These are phyloP conservation scores for Odobenus rosmarus DNA, from an alignment of 2,113 vertebrate genomes.

Conservation along the genomic window DNA sequence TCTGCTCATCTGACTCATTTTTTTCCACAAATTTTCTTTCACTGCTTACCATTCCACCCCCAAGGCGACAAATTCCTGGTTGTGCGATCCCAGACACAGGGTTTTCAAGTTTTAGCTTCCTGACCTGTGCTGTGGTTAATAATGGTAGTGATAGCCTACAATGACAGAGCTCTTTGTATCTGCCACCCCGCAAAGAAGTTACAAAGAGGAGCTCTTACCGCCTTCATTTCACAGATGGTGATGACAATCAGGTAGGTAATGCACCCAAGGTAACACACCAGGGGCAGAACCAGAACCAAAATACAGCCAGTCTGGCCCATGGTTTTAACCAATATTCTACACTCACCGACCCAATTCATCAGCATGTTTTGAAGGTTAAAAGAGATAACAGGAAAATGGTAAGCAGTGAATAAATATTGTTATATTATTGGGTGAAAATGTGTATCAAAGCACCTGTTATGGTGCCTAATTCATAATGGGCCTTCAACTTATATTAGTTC, in stretches of 20 bases:
- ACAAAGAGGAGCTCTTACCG: background rate
- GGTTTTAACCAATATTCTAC: background rate
- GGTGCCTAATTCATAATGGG: background rate
- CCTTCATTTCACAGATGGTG: background rate
- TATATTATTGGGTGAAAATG: background rate
- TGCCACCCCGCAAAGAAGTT: background rate
- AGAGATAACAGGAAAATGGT: background rate
- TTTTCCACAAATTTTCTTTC: background rate
- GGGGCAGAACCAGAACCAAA: background rate
- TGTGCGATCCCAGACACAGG: background rate
- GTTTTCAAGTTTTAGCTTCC: background rate
- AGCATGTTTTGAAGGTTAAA: background rate
- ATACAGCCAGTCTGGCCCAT: background rate
- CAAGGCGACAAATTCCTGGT: background rate
- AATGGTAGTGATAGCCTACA: background rate
- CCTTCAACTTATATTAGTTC: background rate
- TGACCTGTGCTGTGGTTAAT: background rate
- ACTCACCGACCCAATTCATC: too few relatives aligned
- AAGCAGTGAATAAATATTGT: background rate
- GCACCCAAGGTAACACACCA: background rate
- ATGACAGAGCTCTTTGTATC: background rate
- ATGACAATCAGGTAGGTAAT: background rate
- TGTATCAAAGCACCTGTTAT: background rate
- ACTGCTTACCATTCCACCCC: background rate
- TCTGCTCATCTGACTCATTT: background rate